Base-by-base conservation (phyloP, 2,888 invertebrate species). In the Phyto melanocephala region DNA sequence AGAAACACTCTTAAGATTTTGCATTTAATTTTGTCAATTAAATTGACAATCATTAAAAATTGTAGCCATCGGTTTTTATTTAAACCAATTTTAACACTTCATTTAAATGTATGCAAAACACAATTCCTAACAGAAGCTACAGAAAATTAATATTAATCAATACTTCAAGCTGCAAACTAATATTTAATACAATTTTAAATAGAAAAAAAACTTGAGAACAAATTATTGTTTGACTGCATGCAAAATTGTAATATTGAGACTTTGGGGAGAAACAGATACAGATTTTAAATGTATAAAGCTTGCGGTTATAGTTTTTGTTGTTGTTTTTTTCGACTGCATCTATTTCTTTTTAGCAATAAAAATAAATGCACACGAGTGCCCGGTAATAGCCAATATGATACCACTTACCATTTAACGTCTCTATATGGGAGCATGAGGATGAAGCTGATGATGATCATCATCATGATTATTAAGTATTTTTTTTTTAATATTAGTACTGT, bases 391-490 rank as follows among this genome's bases (percentile, higher is more conserved):
- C 60, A 62, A 65, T 74, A 67, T 28, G 33, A 20, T 65, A 28
- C 22, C 28, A 52, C 20, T 67, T 76, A 28, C 58, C 67, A 50
- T 67, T 76, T 76, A 76, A 76, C 76, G 76, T 76, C 76, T 76
- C 76, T 68, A 76, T 76, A 75, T 40, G 58, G 42, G 54, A 70
- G 35, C 60, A 47, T 67, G 15, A 77, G 24, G 60, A 68, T 35
- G 60, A 52, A 68, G 60, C 22, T 58, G 11, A 58, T 58, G 15
- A 35, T 60, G 28, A 54, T 54, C 33, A 65, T 54, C 15, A 56
- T 15, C 8, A 65, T 68, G 42, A 56, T 63, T 7, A 40, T 13
- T 8, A 62, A 54, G 33, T 56, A 40, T 15, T n/a, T n/a, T n/a
- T n/a, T n/a, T n/a, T n/a, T 17, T 40, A 65, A 65, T 67, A 37